Evolutionary conservation across 2,888 invertebrate genomes (phyloP).

Genomic region (Chironomus riparius): DNA sequence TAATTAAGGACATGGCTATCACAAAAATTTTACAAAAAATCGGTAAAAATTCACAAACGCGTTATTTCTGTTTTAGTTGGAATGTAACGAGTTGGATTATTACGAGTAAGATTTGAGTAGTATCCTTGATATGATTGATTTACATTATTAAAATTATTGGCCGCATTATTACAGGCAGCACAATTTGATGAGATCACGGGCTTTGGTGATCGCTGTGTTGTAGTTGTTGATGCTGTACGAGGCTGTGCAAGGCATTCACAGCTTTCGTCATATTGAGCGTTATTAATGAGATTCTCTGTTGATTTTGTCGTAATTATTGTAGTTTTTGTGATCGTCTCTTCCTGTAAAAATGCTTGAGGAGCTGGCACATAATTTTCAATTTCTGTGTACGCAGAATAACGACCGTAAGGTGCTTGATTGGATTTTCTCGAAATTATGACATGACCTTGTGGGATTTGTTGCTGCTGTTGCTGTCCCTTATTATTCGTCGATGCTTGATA

Average conservation of each 20-base stretch:
- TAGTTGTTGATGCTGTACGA: neutral
- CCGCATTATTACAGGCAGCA: slow-evolving; percentile 31
- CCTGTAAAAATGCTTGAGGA: slow-evolving; percentile 40
- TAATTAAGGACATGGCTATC: neutral
- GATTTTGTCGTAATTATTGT: slow-evolving; percentile 59
- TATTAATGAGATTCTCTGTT: slow-evolving; percentile 65
- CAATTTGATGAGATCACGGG: slow-evolving; percentile 29
- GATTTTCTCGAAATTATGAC: slow-evolving; percentile 28
- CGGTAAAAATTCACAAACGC: slow-evolving; percentile 46
- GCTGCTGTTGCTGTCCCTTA: slow-evolving; percentile 34
- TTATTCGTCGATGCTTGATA: slow-evolving; percentile 18
- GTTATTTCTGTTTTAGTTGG: slow-evolving; percentile 61
- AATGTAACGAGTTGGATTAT: slow-evolving; percentile 35
- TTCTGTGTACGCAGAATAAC: slow-evolving; percentile 41
- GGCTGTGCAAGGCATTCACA: slow-evolving; percentile 55
- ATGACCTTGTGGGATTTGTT: slow-evolving; percentile 20
- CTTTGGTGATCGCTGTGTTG: slow-evolving; percentile 6
- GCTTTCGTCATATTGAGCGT: slow-evolving; percentile 57
- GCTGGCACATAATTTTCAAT: slow-evolving; percentile 43
- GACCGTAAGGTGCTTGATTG: slow-evolving; percentile 35
- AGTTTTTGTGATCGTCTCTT: slow-evolving; percentile 46
- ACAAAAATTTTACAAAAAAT: neutral
- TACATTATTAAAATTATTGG: slow-evolving; percentile 32
- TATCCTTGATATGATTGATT: slow-evolving; percentile 37
- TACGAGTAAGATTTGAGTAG: slow-evolving; percentile 34